Evolutionary conservation across 2,113 vertebrate species (phyloP).

Genomic region (Holacanthus passer): DNA sequence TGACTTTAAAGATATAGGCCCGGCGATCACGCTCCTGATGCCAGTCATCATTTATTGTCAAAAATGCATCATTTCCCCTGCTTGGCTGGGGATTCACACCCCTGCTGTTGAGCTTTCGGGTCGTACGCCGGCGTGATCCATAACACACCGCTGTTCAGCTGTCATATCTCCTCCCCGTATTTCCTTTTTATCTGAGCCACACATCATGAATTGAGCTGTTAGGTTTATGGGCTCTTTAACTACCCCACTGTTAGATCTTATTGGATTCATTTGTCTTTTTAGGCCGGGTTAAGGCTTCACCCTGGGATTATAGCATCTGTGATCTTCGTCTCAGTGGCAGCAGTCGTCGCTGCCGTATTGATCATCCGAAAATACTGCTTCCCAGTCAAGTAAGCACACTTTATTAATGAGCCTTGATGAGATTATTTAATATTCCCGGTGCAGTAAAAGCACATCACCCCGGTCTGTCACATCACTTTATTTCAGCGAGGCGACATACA

Average conservation of each 20-base stretch:
- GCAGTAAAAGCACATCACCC: conserved; percentile 42
- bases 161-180: conserved; percentile 71
- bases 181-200: conserved; percentile 74
- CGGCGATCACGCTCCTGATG: conserved; percentile 9
- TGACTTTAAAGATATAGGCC: conserved; percentile 20
- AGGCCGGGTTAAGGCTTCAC: conserved; percentile 77
- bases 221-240: conserved; percentile 78
- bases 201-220: conserved; percentile 72
- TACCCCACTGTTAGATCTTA: conserved; percentile 74
- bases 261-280: conserved; percentile 77
- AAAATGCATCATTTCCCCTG: conserved; percentile 15
- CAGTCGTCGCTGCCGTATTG: conserved; percentile 73
- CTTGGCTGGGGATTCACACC: conserved; percentile 43
- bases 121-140: conserved; percentile 53
- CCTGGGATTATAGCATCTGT: conserved; percentile 80
- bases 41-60: conserved; percentile 47
- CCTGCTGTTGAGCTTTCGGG: conserved; percentile 51
- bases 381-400: conserved; percentile 77
- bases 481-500: conserved; percentile 79
- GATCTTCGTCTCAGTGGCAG: conserved; percentile 70
- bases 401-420: conserved; percentile 47
- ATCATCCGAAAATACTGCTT: conserved; percentile 84
- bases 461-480: conserved; percentile 24
- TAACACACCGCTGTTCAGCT: conserved; percentile 60
- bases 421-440: conserved; percentile 47